These are phyloP conservation scores for Pardalotus punctatus DNA, from an alignment of 2,113 vertebrate genomes.

Conservation along the genomic window DNA sequence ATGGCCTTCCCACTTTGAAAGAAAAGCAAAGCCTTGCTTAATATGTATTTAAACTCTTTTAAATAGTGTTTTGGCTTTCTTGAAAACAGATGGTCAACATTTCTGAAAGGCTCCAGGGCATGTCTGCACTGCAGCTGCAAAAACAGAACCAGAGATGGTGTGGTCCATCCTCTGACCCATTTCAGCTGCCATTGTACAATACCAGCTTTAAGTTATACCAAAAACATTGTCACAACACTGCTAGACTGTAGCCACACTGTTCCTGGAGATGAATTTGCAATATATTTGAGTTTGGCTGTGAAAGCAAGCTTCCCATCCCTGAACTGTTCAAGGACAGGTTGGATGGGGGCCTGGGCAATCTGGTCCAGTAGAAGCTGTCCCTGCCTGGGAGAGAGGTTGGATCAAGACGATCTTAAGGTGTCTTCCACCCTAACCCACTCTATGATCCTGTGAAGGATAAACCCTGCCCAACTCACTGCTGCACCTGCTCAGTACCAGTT, in stretches of 20 bases:
- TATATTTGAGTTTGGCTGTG: neutral
- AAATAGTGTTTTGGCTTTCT: neutral
- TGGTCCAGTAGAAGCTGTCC: neutral
- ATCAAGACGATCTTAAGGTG: neutral
- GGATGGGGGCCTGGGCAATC: neutral
- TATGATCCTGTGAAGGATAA: neutral
- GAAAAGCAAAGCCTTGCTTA: neutral
- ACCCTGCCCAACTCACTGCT: neutral
- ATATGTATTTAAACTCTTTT: neutral
- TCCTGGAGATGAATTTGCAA: neutral
- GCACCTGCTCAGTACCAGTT: neutral
- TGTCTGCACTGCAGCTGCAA: neutral
- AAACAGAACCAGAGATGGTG: neutral
- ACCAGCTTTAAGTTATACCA: accelerated
- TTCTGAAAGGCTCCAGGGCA: neutral
- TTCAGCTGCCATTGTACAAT: neutral
- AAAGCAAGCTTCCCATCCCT: neutral
- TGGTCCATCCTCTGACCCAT: neutral
- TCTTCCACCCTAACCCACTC: neutral
- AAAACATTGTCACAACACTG: neutral
- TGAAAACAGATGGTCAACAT: neutral
- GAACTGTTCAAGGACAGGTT: neutral
- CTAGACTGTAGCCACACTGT: neutral
- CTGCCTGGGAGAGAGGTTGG: neutral
- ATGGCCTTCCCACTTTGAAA: neutral